Base-by-base conservation (phyloP, 1,140 invertebrate species). In the Danaus plexippus region DNA sequence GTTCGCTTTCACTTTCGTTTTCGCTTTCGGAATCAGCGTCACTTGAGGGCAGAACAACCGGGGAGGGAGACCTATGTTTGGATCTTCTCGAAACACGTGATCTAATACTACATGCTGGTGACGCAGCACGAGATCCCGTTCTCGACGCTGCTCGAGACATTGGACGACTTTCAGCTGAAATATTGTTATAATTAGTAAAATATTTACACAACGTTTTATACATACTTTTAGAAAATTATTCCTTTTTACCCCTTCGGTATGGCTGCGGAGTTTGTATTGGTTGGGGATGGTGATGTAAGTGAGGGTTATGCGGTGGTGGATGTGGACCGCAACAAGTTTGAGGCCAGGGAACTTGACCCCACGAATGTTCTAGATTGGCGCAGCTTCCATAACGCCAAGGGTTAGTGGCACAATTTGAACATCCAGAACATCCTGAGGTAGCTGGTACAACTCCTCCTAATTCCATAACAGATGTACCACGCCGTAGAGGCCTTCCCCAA, bases 101-200 rank as follows among this genome's bases (percentile, higher is more conserved):
- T 59, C 92, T 89, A 6, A 90, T 73, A 62, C 92, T 94, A 15
- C 91, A 88, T 0, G 93, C 91, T 0, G 93, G 93, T 0, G 93
- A 94, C 0, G 88, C 85, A 0, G 91, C 89, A 55, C 91, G 88
- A 0, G 90, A 91, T 67, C 66, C 88, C 3, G 77, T 87, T 71
- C 82, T 85, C 51, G 71, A 91, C 53, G 72, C 88, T 63, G 80
- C 71, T 11, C 79, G 71, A 7, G 79, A 82, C 10, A 63, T 59
- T 9, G 73, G 55, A 11, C 82, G 71, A 51, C 71, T 81, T 2
- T 82, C 81, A 9, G 54, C 76, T 80, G 59, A 43, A 70, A 62
- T 13, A 40, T 2, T 51, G 49, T 49, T 10, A n/a, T 22, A 49
- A 13, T 52, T 47, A 13, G 9, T 47, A 41, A 57, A 45, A 41